These are phyloP conservation scores for Lucifuga dentata DNA, from an alignment of 2,113 vertebrate genomes.

Conservation along the genomic window DNA sequence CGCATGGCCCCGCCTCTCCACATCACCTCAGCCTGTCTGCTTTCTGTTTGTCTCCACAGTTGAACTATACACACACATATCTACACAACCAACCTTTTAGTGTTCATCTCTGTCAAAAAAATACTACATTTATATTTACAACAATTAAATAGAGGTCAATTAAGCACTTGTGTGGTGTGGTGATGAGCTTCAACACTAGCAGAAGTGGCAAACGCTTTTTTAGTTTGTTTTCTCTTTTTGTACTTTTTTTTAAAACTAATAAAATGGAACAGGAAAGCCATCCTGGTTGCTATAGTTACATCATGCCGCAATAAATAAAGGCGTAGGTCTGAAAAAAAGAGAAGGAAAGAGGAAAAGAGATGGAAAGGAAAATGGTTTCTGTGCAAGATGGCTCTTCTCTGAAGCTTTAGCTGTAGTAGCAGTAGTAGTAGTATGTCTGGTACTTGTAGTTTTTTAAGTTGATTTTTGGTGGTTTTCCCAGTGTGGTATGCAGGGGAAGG, in stretches of 20 bases:
- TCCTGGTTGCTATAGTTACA: conserved; percentile 76
- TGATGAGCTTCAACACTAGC: conserved; percentile 70
- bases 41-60: conserved; percentile 84
- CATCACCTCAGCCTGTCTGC: conserved; percentile 76
- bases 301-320: conserved; percentile 90
- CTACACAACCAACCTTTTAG: conserved; percentile 87
- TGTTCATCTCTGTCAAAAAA: conserved; percentile 85
- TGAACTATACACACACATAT: conserved; percentile 88
- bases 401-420: conserved; percentile 74
- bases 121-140: conserved; percentile 95
- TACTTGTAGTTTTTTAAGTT: conserved; percentile 52
- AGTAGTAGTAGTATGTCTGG: conserved; percentile 44
- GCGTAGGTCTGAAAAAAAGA: conserved; percentile 29
- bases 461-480: conserved; percentile 47
- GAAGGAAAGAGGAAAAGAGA: conserved; percentile 53
- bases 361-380: conserved; percentile 59
- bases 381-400: conserved; percentile 70
- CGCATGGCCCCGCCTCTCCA: conserved; percentile 17
- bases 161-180: conserved; percentile 90
- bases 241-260: conserved; percentile 22
- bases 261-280: conserved; percentile 62
- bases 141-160: conserved; percentile 93
- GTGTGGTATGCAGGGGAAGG: conserved; percentile 23
- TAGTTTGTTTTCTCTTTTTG: conserved; percentile 25
- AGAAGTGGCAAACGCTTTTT: conserved; percentile 82